Evolutionary conservation across 2,888 invertebrate species (phyloP).

Genomic region (Synergus laeviventris): DNA sequence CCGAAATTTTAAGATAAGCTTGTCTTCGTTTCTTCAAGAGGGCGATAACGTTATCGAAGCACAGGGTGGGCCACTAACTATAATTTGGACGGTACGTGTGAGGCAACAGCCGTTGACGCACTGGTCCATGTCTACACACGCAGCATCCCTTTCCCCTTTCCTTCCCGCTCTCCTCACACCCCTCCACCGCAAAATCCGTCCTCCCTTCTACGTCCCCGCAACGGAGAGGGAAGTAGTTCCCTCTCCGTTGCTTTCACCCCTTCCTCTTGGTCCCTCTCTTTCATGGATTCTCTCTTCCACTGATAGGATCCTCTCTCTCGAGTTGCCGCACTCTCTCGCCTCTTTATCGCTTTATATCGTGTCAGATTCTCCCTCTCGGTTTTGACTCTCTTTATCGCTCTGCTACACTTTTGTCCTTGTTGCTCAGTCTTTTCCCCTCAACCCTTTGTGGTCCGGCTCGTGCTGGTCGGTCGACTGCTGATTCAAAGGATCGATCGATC

Average conservation of each 20-base stretch:
- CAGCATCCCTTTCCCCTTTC: conserved; percentile 73
- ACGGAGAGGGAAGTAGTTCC: conserved; percentile 43
- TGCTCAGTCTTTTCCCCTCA: conserved; percentile 52
- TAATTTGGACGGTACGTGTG: conserved; percentile 75
- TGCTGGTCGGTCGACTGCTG: conserved; percentile 49
- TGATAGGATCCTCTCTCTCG: conserved; percentile 47
- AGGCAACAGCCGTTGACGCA: conserved; percentile 77
- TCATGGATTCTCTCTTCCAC: conserved; percentile 45
- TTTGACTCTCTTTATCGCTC: conserved; percentile 38
- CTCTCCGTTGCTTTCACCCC: conserved; percentile 52
- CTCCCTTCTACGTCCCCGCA: conserved; percentile 56
- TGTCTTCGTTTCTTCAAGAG: background rate
- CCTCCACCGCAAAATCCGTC: conserved; percentile 62
- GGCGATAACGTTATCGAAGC: conserved; percentile 41
- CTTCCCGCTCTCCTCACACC: conserved; percentile 61
- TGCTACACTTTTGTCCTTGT: conserved; percentile 33
- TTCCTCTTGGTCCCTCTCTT: conserved; percentile 55
- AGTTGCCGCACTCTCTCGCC: conserved; percentile 46
- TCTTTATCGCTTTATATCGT: conserved; percentile 57
- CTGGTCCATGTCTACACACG: conserved; percentile 77
- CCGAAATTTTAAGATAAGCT: background rate
- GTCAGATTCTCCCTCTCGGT: conserved; percentile 47
- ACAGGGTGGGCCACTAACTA: conserved; percentile 67
- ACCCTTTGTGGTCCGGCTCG: conserved; percentile 64
- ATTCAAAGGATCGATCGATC: conserved; percentile 64